Base-by-base conservation (phyloP, 2,113 vertebrate genomes). In the Gracilinanus agilis region DNA sequence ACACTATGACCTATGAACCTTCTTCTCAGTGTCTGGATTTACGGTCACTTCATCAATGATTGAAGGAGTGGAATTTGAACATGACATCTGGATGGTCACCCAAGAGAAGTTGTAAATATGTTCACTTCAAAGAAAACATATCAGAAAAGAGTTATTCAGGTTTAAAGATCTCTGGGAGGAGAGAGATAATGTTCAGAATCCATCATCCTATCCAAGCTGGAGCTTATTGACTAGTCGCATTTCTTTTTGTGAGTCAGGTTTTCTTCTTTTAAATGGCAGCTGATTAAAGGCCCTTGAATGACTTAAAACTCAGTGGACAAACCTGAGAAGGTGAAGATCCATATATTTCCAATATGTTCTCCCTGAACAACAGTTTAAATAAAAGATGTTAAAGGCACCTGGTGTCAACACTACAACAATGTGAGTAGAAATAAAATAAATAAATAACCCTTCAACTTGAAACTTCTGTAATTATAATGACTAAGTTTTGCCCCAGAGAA, bases 31-130 rank as follows among this genome's bases (percentile, higher is more conserved):
- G 92, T 21, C 93, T 83, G 49, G 88, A 54, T 88, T 27, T 5
- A 1, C 19, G 54, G 92, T 58, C 11, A 25, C 53, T 91, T 96
- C 94, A 90, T 53, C 91, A 92, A 94, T 95, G 90, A 97, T 96
- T 95, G 95, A 95, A 94, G 94, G 58, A 94, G 34, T 75, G 44
- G 92, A 97, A 94, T 96, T 91, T 90, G 93, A 93, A 92, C 55
- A 90, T 89, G 90, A 88, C 55, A 24, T 44, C 8, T 44, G 34
- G 67, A n/a, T 95, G 94, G 93, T 95, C 92, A 10, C 53, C 25
- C 19, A 54, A 92, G 92, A 93, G 91, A 91, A 90, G 55, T n/a
- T 55, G 27, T 53, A 11, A 23, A 24, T n/a, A 67, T 89, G 56
- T 91, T 95, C 61, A 58, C 10, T 24, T 67, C 61, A 95, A 90